These are phyloP conservation scores for Drosophila lacicola DNA, from an alignment of 2,888 invertebrate genomes.

Conservation along the genomic window DNA sequence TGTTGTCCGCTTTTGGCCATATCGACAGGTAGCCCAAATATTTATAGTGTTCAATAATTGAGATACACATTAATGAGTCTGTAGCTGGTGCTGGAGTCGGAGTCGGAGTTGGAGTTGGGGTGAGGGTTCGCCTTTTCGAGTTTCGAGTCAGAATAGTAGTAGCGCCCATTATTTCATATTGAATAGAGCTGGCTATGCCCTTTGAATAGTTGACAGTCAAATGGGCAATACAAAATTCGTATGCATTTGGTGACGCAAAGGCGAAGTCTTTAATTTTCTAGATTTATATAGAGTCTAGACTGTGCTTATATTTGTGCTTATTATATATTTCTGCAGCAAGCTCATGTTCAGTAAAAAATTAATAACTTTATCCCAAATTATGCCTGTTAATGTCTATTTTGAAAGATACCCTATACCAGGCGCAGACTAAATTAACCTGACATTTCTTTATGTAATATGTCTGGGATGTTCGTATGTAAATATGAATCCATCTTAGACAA, in stretches of 20 bases:
- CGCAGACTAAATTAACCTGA: too few species aligned
- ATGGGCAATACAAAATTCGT: background rate
- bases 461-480: too few species aligned
- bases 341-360: too few species aligned
- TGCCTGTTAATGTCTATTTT: too few species aligned
- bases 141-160: constrained; percentile 66
- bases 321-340: too few species aligned
- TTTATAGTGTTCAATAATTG: constrained; percentile 83
- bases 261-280: too few species aligned
- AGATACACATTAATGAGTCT: constrained; percentile 83
- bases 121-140: constrained; percentile 4
- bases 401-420: too few species aligned
- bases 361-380: too few species aligned
- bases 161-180: constrained; percentile 77
- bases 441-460: too few species aligned
- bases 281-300: too few species aligned
- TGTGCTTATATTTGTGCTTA: too few species aligned
- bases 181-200: constrained; percentile 54
- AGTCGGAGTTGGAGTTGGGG: constrained; percentile 38
- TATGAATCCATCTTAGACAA: too few species aligned
- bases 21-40: constrained; percentile 84
- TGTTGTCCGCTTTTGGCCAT: constrained; percentile 53
- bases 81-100: constrained; percentile 37
- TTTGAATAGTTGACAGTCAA: background rate
- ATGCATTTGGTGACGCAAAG: constrained; percentile 1